Base-by-base conservation (phyloP, 2,113 vertebrate species). In the Zosterops pallidus region DNA sequence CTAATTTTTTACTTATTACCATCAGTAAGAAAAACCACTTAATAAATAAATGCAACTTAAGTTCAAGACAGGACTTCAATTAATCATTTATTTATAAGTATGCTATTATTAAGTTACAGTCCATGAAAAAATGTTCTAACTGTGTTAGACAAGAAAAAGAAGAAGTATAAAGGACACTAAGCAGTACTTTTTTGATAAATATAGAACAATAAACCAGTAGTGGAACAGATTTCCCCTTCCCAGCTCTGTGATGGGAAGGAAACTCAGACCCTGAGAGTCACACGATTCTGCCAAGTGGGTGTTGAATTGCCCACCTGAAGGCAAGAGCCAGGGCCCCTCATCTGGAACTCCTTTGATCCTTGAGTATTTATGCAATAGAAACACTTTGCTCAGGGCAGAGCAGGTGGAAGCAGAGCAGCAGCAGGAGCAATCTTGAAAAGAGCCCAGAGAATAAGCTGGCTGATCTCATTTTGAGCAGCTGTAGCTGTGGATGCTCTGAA, bases 391-490 rank as follows among this genome's bases (percentile, higher is more conserved):
- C 46, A 9, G 35, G 55, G 23, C 12, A 46, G 83, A 59, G 76
- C 76, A 83, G 63, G 76, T 83, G 80, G 78, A 67, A 83, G 63
- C 52, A 24, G 15, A 82, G 63, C 35, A 83, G 67, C n/a, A 72
- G 64, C 22, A 72, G 49, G 4, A 60, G 59, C 18, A 62, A 50
- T 20, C 29, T 47, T 59, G n/a, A 8, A 1, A 71, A 63, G 50
- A 59, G 68, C 59, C 46, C 33, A 23, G 76, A 57, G 71, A 74
- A 17, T 33, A 35, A 52, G 39, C 59, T 90, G 88, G 46, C 71
- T 89, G 63, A 59, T 78, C 35, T 68, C 21, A 9, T 86, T 86
- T 78, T 39, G 76, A 92, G 72, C 90, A 94, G 79, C 79, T 93
- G 90, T 62, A 81, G 60, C 83, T 47, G 26, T 9, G 55, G 70